A percentile compares a stretch with the other conserved stretches of the same genome.
These are phyloP conservation scores for Meganola albula DNA, from an alignment of 2,888 invertebrate species.

Conservation along the genomic window DNA sequence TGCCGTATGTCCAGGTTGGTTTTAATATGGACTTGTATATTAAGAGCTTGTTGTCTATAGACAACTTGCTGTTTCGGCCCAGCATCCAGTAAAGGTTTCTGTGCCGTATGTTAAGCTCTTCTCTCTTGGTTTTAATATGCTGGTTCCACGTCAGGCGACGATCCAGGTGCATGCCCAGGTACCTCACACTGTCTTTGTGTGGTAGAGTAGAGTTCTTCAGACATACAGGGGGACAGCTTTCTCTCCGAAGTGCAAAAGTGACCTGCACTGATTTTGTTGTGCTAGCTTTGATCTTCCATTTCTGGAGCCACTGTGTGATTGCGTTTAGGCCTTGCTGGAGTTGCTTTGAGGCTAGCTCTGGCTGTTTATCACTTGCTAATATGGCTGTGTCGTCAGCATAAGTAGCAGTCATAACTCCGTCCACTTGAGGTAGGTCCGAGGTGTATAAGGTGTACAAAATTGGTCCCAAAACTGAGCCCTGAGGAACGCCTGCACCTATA, in stretches of 20 bases:
- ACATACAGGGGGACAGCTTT: slow-evolving; percentile 16
- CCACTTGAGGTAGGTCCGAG: not conserved
- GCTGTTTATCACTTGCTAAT: too few relatives aligned
- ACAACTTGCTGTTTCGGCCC: slow-evolving; percentile 11
- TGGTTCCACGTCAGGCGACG: slow-evolving; percentile 14
- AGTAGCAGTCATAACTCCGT: too few relatives aligned
- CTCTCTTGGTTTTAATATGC: slow-evolving; percentile 14
- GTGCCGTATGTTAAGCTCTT: slow-evolving; percentile 6
- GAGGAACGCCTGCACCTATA: slow-evolving; percentile 1
- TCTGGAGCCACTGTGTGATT: too few relatives aligned
- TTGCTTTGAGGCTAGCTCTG: too few relatives aligned
- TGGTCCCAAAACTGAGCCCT: slow-evolving; percentile 2
- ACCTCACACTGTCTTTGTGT: slow-evolving; percentile 14
- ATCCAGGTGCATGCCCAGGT: slow-evolving; percentile 18
- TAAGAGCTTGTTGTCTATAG: slow-evolving; percentile 10
- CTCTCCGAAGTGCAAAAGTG: slow-evolving; percentile 11
- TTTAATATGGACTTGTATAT: slow-evolving; percentile 6
- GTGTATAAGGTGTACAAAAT: slow-evolving; percentile 1
- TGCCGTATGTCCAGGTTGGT: slow-evolving; percentile 5
- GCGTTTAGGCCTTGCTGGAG: too few relatives aligned
- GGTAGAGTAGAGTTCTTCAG: slow-evolving; percentile 10
- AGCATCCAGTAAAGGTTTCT: slow-evolving; percentile 13
- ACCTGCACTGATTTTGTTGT: slow-evolving; percentile 11
- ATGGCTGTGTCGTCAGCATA: too few relatives aligned
- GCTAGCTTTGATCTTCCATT: slow-evolving; percentile 6